Base-by-base conservation (phyloP, 2,113 vertebrate genomes). In the Arvicanthis niloticus region DNA sequence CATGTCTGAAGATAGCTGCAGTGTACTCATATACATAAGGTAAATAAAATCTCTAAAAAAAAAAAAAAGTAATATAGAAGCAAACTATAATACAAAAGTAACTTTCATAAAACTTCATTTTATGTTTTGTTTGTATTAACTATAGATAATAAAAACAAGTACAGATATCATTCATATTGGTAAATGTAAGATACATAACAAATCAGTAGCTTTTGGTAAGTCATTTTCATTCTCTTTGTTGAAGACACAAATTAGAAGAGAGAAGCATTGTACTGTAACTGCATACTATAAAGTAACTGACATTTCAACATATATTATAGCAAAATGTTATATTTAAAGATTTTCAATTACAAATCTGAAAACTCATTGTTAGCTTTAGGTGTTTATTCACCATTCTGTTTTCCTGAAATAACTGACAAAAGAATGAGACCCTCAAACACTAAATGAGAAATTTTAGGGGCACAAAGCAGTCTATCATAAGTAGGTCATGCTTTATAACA, bases 11-110 rank as follows among this genome's bases (percentile, higher is more conserved):
- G n/a, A n/a, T n/a, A n/a, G n/a, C n/a, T n/a, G n/a, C n/a, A n/a
- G n/a, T n/a, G n/a, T n/a, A n/a, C n/a, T n/a, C n/a, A n/a, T n/a
- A n/a, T n/a, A n/a, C n/a, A n/a, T n/a, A n/a, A n/a, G n/a, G n/a
- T n/a, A n/a, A n/a, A n/a, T n/a, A n/a, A n/a, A n/a, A n/a, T n/a
- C n/a, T n/a, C n/a, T n/a, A n/a, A n/a, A n/a, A n/a, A n/a, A n/a
- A n/a, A n/a, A 92, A 45, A 88, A 91, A n/a, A 93, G 0, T 89
- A 90, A 45, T 87, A 96, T 94, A 68, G 85, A 81, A 88, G 92
- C 2, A 84, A 89, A 78, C 26, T 24, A 62, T 0, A 4, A 96
- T 95, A 91, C 51, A 96, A 94, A 45, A 53, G 11, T 40, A 78
- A 7, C 45, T 53, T 11, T 93, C 34, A 72, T 7, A 73, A 97